phyloP scores from a whole-genome alignment of 2,797 vertebrate genomes.

The Sebastes wilsoni region DNA sequence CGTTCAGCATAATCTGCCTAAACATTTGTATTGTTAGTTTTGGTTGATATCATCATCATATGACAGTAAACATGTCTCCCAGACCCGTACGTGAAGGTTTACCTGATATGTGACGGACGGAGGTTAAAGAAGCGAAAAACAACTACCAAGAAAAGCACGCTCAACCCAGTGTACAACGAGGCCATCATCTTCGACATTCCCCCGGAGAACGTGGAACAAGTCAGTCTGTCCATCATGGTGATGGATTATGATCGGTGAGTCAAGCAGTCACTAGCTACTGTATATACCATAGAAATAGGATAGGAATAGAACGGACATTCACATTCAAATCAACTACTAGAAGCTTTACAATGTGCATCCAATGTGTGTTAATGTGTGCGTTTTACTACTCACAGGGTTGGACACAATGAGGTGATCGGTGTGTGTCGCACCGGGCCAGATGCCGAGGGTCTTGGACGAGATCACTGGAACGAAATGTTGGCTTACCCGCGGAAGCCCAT shows the following conservation, averaged over 20 bases:
- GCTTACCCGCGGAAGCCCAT: slow-evolving; percentile 97
- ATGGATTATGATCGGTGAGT: slow-evolving; percentile 98
- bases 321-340: not conserved
- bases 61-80: slow-evolving; percentile 13
- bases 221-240: slow-evolving; percentile 95
- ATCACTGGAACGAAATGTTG: slow-evolving; percentile 99
- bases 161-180: slow-evolving; percentile 96
- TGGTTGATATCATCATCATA: not conserved
- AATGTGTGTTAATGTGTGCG: not conserved
- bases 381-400: slow-evolving; percentile 83
- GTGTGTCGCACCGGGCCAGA: slow-evolving; percentile 93
- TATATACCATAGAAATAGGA: no score
- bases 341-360: not conserved
- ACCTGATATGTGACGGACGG: slow-evolving; percentile 94
- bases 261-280: not conserved
- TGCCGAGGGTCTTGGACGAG: slow-evolving; percentile 92
- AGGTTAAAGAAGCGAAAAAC: slow-evolving; percentile 97
- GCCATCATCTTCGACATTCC: slow-evolving; percentile 99
- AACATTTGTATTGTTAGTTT: not conserved
- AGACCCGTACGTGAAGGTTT: slow-evolving; percentile 99
- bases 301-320: no score
- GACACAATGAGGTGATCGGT: slow-evolving; percentile 98
- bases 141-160: slow-evolving; percentile 94
- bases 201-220: slow-evolving; percentile 97
- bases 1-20: not conserved